These are phyloP conservation scores for Agrochola lychnidis DNA, from an alignment of 2,888 invertebrate genomes.

Conservation along the genomic window DNA sequence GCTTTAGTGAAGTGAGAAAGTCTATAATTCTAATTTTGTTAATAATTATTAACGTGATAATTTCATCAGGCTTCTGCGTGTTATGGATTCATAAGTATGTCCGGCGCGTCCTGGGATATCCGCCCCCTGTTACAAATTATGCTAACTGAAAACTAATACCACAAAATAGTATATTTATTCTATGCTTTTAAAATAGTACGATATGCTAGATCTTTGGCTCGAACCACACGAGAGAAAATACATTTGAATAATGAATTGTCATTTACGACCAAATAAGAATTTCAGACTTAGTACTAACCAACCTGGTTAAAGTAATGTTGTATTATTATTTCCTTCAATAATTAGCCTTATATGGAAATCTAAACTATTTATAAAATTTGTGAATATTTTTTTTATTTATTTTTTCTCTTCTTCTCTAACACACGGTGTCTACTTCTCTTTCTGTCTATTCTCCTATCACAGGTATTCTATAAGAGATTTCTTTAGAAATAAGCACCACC, in stretches of 20 bases:
- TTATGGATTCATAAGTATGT: background rate
- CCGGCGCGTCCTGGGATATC: background rate
- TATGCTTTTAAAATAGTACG: background rate
- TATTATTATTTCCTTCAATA: background rate
- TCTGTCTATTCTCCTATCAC: no score
- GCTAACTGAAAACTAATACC: background rate
- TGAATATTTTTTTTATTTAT: background rate
- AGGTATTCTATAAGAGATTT: background rate
- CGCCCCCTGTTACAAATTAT: background rate
- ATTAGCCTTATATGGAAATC: background rate
- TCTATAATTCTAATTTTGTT: no score
- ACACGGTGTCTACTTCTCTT: no score
- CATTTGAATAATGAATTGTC: no score
- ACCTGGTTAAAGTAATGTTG: no score
- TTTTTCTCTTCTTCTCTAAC: no score
- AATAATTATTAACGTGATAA: background rate
- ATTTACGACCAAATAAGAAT: background rate
- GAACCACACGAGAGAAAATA: background rate
- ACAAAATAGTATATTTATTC: background rate
- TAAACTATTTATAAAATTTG: background rate
- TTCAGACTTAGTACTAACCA: background rate
- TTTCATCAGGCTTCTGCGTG: background rate
- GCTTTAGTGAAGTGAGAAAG: background rate
- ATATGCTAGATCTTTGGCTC: background rate
- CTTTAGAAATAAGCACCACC: background rate